Conservation (phyloP, 2,888 invertebrate genomes). For the Odontocerum albicorne region DNA sequence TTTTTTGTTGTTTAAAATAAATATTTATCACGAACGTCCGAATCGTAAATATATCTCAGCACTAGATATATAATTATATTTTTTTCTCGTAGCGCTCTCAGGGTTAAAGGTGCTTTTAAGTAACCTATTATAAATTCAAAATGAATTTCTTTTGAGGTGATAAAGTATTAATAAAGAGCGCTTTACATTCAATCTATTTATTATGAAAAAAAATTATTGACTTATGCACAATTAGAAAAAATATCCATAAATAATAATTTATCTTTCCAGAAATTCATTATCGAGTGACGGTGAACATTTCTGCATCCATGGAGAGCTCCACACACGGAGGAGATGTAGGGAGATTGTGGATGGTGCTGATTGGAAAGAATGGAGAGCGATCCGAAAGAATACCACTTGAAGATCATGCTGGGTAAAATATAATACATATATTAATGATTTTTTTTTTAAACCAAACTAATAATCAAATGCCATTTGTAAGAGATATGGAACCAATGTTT, state of each 20-base stretch:
- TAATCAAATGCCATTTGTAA: background rate
- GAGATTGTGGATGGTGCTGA: constrained; percentile 65
- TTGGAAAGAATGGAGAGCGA: constrained; percentile 62
- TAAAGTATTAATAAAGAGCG: no score
- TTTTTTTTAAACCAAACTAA: constrained; percentile 12
- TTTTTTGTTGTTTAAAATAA: no score
- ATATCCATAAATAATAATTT: constrained; percentile 11
- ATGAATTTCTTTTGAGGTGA: no score
- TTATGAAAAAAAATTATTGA: no score
- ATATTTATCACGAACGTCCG: no score
- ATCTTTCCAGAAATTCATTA: constrained; percentile 73
- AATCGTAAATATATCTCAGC: no score
- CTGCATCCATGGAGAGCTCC: constrained; percentile 69
- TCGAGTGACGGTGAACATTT: constrained; percentile 71
- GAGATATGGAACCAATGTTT: background rate
- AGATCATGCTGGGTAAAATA: constrained; percentile 47
- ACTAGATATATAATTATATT: no score
- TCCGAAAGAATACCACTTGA: constrained; percentile 63
- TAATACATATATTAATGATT: constrained; percentile 2
- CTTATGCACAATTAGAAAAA: no score
- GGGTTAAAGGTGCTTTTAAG: no score
- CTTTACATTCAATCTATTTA: no score
- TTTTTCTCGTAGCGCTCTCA: no score
- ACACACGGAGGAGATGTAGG: constrained; percentile 80
- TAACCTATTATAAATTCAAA: no score